Conservation (phyloP, 2,888 invertebrate genomes). For the Apamea sordens region DNA sequence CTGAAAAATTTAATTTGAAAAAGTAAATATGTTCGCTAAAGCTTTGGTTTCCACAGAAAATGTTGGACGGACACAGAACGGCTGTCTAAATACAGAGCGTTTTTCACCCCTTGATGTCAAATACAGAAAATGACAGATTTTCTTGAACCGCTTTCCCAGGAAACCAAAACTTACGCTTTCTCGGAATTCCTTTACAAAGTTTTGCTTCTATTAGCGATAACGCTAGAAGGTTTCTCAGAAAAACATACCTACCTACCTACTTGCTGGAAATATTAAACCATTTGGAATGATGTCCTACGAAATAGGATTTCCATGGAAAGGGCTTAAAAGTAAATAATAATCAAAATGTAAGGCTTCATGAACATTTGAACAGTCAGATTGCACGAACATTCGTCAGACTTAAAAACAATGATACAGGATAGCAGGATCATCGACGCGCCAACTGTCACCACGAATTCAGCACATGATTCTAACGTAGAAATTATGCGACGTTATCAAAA, state of each 20-base stretch:
- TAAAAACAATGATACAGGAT: neutral
- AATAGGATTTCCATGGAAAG: constrained; percentile 5
- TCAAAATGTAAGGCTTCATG: too few species aligned
- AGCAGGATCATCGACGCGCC: too few species aligned
- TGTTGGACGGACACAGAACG: neutral
- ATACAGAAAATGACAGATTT: neutral
- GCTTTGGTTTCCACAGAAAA: too few species aligned
- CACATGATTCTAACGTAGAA: too few species aligned
- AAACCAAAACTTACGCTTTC: neutral
- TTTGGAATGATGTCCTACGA: neutral
- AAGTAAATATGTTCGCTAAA: neutral
- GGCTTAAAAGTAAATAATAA: neutral
- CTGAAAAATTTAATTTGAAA: neutral
- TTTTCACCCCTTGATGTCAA: neutral
- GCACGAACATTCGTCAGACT: neutral
- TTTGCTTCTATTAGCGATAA: constrained; percentile 6
- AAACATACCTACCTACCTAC: neutral
- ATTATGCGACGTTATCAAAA: too few species aligned
- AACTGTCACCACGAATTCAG: too few species aligned
- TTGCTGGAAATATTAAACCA: too few species aligned
- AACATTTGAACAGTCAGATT: neutral
- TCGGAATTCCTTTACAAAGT: neutral
- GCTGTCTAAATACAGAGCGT: neutral
- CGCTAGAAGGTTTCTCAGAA: neutral
- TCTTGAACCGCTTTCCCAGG: neutral